phyloP scores from a whole-genome alignment of 2,113 vertebrate genomes.

The cattle (Bos taurus) region ARS-UCD2.0 NC_037338.1:55004001-55004500 shows the following conservation, averaged over 20 bases:
- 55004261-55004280: background rate
- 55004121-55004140: background rate
- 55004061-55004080: background rate
- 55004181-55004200: background rate
- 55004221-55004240: background rate
- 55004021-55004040: accelerated
- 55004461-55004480: background rate
- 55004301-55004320: background rate
- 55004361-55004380: background rate
- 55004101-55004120: background rate
- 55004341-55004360: accelerated
- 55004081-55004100: background rate
- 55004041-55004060: background rate
- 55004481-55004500: background rate
- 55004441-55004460: background rate
- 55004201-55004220: background rate
- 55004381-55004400: background rate
- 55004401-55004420: background rate
- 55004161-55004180: background rate
- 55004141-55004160: background rate
- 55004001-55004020: background rate
- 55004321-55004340: background rate
- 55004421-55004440: background rate
- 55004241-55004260: background rate
- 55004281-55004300: background rate